Percentiles rank a stretch among this genome's conserved stretches.
These are phyloP conservation scores for Archilochus colubris DNA, from an alignment of 2,113 vertebrate genomes.

Conservation along the genomic window DNA sequence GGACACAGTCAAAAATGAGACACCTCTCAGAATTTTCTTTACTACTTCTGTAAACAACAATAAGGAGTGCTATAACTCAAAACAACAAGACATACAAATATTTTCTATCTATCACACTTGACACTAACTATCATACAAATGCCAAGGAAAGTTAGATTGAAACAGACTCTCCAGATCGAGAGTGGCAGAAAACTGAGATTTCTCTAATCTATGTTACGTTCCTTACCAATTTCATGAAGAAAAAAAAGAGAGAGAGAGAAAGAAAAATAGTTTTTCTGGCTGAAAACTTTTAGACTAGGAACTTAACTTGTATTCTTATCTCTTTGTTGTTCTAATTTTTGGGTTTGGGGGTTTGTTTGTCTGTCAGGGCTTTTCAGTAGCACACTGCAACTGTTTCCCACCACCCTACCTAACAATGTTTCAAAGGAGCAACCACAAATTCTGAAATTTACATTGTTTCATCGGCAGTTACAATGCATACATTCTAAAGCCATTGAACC, in stretches of 20 bases:
- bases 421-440: neutral
- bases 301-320: neutral
- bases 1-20: neutral
- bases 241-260: neutral
- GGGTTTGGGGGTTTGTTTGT: neutral
- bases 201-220: neutral
- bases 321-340: neutral
- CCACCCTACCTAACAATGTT: neutral
- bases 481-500: neutral
- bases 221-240: neutral
- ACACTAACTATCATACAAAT: slow-evolving; percentile 43
- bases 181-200: slow-evolving; percentile 20
- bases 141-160: slow-evolving; percentile 21
- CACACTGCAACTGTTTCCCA: neutral
- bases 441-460: neutral
- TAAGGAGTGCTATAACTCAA: neutral
- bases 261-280: neutral
- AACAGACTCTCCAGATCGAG: neutral
- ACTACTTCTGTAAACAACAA: neutral
- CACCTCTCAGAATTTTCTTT: slow-evolving; percentile 17
- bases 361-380: neutral
- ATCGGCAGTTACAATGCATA: neutral
- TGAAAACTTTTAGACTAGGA: neutral
- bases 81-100: neutral
- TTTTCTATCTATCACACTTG: slow-evolving; percentile 18